Evolutionary conservation across 2,797 vertebrate species (phyloP), one percentile per base, ranked within the genome.

Genomic region (Melopsittacus undulatus): DNA sequence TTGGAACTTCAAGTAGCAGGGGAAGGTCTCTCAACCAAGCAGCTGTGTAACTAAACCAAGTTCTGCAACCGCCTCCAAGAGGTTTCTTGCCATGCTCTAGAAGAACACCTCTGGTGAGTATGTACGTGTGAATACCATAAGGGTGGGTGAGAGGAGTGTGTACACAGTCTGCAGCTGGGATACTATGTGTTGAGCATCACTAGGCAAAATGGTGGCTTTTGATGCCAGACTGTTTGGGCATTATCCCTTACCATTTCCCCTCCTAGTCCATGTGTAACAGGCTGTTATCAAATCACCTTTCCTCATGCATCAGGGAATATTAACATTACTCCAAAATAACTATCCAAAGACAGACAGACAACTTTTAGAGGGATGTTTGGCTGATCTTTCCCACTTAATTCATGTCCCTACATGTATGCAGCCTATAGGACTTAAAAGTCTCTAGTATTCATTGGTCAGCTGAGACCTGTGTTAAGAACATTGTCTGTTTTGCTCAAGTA

Each of bases 71-170:
- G 57, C 80, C 52, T 94, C 64, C 88, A 5, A 74, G 88, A 72
- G 86, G 24, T 64, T 85, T 87, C 80, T 94, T 93, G 73, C 62
- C 66, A 19, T 93, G 90, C 64, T 83, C n/a, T 93, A 52, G 92
- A 74, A 91, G 88, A 94, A 38, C 82, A 68, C 32, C 66, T 68
- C 66, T 94, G 88, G 90, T 95, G 90, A 95, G 92, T 93, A 75
- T 38, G 24, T 91, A 49, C 5, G 1, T 68, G 86, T 86, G 78
- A 62, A 20, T 74, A 13, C 17, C 8, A 1, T 43, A 67, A 38
- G 40, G 68, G 54, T 69, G 72, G 30, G 61, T 80, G 68, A 68
- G 56, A 83, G 66, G 22, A 88, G 40, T 27, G 29, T 72, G 62
- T 36, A 13, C 64, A 13, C 32, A 56, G 42, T 3, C 46, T 43